These are phyloP conservation scores for Baronia brevicornis DNA, from an alignment of 2,888 invertebrate genomes.

Conservation along the genomic window DNA sequence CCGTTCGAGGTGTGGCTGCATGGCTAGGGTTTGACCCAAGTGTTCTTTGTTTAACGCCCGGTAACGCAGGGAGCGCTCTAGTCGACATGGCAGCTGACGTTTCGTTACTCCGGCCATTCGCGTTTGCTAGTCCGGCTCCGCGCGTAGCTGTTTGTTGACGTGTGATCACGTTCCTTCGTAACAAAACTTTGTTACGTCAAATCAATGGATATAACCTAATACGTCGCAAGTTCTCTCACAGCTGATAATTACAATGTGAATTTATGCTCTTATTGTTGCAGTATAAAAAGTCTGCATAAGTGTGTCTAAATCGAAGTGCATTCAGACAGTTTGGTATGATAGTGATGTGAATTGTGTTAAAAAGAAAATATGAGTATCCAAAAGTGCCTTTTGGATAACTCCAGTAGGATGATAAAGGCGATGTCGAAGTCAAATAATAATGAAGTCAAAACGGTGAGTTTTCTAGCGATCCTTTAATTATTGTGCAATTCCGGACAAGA, in stretches of 20 bases:
- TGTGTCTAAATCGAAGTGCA: slow-evolving; percentile 39
- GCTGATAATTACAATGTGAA: slow-evolving; percentile 51
- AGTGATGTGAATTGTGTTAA: slow-evolving; percentile 57
- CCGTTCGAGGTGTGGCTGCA: slow-evolving; percentile 39
- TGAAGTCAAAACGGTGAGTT: slow-evolving; percentile 67
- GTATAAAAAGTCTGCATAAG: slow-evolving; percentile 36
- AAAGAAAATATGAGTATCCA: slow-evolving; percentile 67
- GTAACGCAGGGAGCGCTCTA: slow-evolving; percentile 37
- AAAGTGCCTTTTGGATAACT: slow-evolving; percentile 71
- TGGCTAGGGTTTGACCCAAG: slow-evolving; percentile 17
- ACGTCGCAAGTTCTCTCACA: slow-evolving; percentile 33
- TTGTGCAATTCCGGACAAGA: slow-evolving; percentile 4
- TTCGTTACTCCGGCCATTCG: slow-evolving; percentile 24
- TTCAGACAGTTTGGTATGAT: slow-evolving; percentile 41
- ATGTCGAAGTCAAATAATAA: slow-evolving; percentile 63
- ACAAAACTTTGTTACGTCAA: slow-evolving; percentile 72
- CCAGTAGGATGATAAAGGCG: slow-evolving; percentile 71
- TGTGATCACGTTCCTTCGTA: slow-evolving; percentile 27
- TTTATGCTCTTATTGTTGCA: slow-evolving; percentile 31
- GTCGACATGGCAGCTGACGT: slow-evolving; percentile 36
- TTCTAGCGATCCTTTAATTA: slow-evolving; percentile 9
- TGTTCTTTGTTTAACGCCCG: slow-evolving; percentile 31
- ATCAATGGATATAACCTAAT: slow-evolving; percentile 76
- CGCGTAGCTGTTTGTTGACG: slow-evolving; percentile 30
- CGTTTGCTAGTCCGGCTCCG: slow-evolving; percentile 48